Evolutionary conservation across 2,888 invertebrate genomes (phyloP), one percentile per base, ranked within the genome.

Genomic region (Drosophila falleni): DNA sequence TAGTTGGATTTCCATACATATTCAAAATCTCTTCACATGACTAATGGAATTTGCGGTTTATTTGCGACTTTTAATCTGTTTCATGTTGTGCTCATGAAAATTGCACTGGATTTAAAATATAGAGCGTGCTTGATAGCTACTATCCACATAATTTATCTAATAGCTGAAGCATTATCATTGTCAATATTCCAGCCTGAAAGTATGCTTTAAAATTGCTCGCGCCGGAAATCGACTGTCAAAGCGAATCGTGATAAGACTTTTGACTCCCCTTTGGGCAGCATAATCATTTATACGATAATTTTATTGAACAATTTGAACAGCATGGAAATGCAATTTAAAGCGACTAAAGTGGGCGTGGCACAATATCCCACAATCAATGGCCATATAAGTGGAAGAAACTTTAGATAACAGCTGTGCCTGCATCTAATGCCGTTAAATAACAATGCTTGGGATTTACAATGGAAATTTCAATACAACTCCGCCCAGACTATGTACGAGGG

Each of bases 121-220:
- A 35, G 3, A 35, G 44, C 19, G 15, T 44, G 44, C 10, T 19
- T 44, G 44, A 61, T 37, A 33, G 59, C 46, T 60, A 68, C 84
- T 78, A 78, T 78, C 66, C 55, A 33, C 56, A 64, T 71, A 75
- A 84, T 74, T 74, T 69, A 71, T 71, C 53, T 81, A 71, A 74
- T 65, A 62, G 73, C 69, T n/a, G 8, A 33, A 15, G 42, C 63
- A 76, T 55, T 82, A 60, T 67, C 63, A 78, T 62, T 46, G 51
- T 72, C 51, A 64, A 70, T 68, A 67, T 46, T 41, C 3, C 5
- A 39, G 67, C 66, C 74, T 13, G n/a, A 62, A 80, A 76, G 58
- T 68, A 58, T 79, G 62, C 67, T 70, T 56, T 62, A 65, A 87
- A 70, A 71, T 65, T 66, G 42, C 31, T n/a, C 35, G 13, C 29